Conservation (phyloP, 2,113 vertebrate species). For the Daubentonia madagascariensis region DNA sequence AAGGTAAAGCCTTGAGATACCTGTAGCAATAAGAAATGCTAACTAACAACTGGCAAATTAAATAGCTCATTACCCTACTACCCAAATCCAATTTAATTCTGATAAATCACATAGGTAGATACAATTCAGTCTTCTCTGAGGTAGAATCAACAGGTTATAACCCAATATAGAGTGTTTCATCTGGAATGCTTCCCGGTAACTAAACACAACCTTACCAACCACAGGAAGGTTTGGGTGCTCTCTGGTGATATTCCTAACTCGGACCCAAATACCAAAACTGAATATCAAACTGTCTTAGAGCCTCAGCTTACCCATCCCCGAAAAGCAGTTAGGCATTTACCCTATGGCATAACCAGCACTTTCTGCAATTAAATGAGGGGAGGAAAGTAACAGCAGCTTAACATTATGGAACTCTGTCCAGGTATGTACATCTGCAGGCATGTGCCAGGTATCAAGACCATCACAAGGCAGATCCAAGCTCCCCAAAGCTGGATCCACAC, state of each 20-base stretch:
- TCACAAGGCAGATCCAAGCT: background rate
- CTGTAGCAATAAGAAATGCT: background rate
- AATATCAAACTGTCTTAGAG: background rate
- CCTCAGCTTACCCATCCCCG: background rate
- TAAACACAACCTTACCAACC: background rate
- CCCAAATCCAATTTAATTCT: constrained; percentile 2
- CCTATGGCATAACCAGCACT: background rate
- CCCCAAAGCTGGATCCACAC: constrained; percentile 2
- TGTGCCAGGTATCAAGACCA: background rate
- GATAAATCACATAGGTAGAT: background rate
- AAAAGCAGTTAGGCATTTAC: background rate
- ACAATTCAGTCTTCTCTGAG: background rate
- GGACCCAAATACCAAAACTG: constrained; percentile 29
- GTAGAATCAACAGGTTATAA: background rate
- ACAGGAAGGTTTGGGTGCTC: background rate
- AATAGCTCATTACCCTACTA: background rate
- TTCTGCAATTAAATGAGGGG: background rate
- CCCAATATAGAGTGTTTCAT: background rate
- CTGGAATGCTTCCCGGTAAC: background rate
- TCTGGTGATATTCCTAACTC: background rate
- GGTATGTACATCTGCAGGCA: background rate
- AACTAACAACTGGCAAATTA: background rate
- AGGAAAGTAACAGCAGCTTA: constrained; percentile 12
- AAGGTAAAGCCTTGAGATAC: background rate
- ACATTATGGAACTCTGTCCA: background rate